Evolutionary conservation across 2,888 invertebrate species (phyloP).

Genomic region (Epistrophe eligans): DNA sequence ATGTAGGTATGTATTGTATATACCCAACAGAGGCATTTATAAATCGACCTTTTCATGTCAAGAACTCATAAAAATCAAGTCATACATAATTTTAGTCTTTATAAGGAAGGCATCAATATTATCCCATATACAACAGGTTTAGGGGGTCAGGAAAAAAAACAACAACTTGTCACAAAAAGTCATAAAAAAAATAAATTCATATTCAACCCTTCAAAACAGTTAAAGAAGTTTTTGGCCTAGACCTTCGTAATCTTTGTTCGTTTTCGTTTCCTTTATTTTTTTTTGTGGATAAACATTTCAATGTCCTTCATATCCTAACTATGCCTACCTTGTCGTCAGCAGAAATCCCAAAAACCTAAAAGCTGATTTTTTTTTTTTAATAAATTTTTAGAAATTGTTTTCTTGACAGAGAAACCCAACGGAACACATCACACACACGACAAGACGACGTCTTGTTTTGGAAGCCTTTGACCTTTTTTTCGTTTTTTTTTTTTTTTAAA

Average conservation of each 20-base stretch:
- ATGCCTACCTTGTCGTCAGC: background rate
- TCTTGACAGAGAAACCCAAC: background rate
- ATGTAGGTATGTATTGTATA: background rate
- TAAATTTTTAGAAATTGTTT: background rate
- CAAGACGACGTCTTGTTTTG: background rate
- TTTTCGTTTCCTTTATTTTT: background rate
- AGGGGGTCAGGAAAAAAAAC: background rate
- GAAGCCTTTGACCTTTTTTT: constrained; percentile 12
- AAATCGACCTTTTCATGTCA: constrained; percentile 4
- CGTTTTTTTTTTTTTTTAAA: background rate
- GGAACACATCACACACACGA: background rate
- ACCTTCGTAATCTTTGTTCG: background rate
- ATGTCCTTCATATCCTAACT: background rate
- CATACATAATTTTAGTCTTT: background rate
- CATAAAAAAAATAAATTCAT: background rate
- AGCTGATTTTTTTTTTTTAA: background rate
- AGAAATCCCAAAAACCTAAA: background rate
- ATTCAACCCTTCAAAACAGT: background rate
- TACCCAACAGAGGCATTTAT: background rate
- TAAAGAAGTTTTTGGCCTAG: background rate
- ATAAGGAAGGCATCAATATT: constrained; percentile 6
- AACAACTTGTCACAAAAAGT: background rate
- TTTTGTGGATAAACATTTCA: constrained; percentile 1
- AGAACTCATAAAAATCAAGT: constrained; percentile 1
- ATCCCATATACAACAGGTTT: background rate